Conservation (phyloP, 2,113 vertebrate species). For the Empidonax traillii region DNA sequence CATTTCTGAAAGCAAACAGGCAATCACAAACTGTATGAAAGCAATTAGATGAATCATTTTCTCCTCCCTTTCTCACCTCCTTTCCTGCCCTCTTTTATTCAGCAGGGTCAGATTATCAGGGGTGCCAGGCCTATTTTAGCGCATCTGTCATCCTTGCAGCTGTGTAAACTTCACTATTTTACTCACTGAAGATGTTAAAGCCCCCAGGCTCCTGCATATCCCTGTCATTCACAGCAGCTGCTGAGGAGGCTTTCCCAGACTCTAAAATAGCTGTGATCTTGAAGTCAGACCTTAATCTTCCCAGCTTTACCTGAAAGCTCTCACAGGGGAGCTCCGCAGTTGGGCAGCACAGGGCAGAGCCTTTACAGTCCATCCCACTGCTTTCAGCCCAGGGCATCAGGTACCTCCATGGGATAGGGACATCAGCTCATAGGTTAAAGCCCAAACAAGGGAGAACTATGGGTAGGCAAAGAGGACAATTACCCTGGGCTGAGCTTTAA, state of each 20-base stretch:
- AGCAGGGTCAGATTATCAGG: background rate
- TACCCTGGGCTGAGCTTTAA: background rate
- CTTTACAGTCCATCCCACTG: background rate
- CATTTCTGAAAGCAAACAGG: background rate
- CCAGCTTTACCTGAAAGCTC: background rate
- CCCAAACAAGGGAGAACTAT: background rate
- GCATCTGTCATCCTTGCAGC: background rate
- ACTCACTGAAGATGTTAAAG: background rate
- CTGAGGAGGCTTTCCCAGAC: background rate
- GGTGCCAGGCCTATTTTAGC: background rate
- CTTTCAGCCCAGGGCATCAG: background rate
- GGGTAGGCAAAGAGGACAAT: fast-evolving
- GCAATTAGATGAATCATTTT: background rate
- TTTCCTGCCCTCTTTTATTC: background rate
- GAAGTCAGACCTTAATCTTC: background rate
- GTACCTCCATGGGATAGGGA: background rate
- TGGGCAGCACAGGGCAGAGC: background rate
- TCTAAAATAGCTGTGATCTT: background rate
- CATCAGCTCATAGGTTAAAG: background rate
- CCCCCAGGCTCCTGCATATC: background rate
- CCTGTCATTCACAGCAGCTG: background rate
- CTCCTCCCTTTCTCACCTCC: background rate
- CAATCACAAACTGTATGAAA: background rate
- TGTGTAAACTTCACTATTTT: background rate
- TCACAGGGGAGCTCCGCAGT: background rate